A percentile compares a stretch with the other conserved stretches of the same genome.
These are phyloP conservation scores for Melitaea athalia DNA, from an alignment of 2,888 invertebrate genomes.

Conservation along the genomic window DNA sequence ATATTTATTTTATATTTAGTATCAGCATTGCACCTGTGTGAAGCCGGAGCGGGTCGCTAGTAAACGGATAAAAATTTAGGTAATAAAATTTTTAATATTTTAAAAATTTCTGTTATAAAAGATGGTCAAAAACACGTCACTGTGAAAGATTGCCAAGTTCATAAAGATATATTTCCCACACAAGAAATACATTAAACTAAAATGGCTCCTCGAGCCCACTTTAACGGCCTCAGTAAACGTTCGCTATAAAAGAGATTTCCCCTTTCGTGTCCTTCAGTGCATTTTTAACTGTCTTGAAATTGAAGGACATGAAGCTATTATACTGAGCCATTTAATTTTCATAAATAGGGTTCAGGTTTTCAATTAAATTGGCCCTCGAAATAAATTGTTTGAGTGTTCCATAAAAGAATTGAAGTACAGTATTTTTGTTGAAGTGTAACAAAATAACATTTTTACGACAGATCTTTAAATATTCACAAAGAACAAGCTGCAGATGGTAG, in stretches of 20 bases:
- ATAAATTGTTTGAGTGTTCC: constrained; percentile 23
- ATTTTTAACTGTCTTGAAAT: constrained; percentile 19
- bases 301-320: background rate
- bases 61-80: no score
- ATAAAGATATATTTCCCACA: background rate
- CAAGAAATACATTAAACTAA: constrained; percentile 8
- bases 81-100: background rate
- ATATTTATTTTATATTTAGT: no score
- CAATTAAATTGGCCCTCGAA: constrained; percentile 14
- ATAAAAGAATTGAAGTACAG: constrained; percentile 20
- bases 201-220: constrained; percentile 1
- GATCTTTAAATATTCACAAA: constrained; percentile 13
- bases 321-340: constrained; percentile 12
- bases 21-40: no score
- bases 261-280: constrained; percentile 8
- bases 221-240: constrained; percentile 15
- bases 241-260: constrained; percentile 13
- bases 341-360: constrained; percentile 26
- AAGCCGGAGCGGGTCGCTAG: no score
- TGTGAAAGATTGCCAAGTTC: constrained; percentile 3
- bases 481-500: background rate
- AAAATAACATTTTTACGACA: constrained; percentile 20
- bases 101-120: background rate
- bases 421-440: constrained; percentile 13
- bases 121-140: background rate